phyloP scores from a whole-genome alignment of 2,797 vertebrate species.

The Podarcis siculus region DNA sequence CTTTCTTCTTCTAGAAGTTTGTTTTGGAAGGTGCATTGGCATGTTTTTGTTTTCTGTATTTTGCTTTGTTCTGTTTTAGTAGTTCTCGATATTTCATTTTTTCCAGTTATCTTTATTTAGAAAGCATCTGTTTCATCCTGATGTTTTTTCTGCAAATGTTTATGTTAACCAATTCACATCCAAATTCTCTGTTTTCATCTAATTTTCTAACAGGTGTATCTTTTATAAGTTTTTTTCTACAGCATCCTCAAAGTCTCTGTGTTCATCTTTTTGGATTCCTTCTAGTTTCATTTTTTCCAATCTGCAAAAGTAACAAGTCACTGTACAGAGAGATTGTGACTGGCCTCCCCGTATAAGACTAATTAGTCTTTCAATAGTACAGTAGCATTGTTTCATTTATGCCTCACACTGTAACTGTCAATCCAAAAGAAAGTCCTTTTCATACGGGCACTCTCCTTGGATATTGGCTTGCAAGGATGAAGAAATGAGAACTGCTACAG shows the following conservation, averaged over 20 bases:
- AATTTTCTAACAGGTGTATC: conserved; percentile 12
- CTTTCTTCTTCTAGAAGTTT: conserved; percentile 6
- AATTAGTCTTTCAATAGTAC: neutral
- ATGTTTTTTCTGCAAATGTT: neutral
- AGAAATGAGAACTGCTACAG: neutral
- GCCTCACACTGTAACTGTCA: neutral
- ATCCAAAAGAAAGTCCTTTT: no score
- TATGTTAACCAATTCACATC: neutral
- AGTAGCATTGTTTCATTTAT: neutral
- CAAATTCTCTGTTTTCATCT: neutral
- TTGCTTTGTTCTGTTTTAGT: neutral
- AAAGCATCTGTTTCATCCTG: neutral
- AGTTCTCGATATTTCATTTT: neutral
- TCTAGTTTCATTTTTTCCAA: neutral
- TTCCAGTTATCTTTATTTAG: conserved; percentile 25
- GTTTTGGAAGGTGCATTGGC: neutral
- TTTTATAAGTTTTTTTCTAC: neutral
- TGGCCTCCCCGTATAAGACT: neutral
- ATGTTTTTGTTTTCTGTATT: neutral
- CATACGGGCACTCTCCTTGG: neutral
- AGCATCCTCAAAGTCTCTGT: neutral
- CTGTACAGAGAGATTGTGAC: neutral
- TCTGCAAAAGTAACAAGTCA: neutral
- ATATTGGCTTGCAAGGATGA: neutral
- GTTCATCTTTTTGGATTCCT: neutral